phyloP scores from a whole-genome alignment of 1,140 invertebrate genomes.

The Lamellibrachia luymesi region DNA sequence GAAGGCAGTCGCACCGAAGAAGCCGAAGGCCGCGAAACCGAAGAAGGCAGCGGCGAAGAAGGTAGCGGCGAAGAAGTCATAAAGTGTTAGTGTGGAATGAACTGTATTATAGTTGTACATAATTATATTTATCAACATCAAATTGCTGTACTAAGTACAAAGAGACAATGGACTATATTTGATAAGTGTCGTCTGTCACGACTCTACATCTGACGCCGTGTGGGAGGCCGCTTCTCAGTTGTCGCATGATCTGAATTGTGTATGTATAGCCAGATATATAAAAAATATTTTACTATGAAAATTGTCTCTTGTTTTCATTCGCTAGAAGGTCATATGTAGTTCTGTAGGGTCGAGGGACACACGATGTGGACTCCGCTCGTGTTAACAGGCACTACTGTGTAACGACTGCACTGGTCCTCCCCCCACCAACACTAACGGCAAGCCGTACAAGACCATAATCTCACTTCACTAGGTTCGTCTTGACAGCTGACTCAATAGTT shows the following conservation, averaged over 20 bases:
- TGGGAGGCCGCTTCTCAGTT: background rate
- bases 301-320: too few relatives aligned
- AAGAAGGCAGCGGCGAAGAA: constrained; percentile 11
- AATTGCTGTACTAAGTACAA: background rate
- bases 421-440: too few relatives aligned
- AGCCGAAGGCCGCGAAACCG: background rate
- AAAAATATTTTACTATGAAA: background rate
- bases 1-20: background rate
- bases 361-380: too few relatives aligned
- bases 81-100: background rate
- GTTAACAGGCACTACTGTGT: too few relatives aligned
- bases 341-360: too few relatives aligned
- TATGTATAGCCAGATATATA: background rate
- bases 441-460: too few relatives aligned
- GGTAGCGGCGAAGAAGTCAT: background rate
- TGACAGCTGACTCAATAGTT: too few relatives aligned
- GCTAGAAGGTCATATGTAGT: too few relatives aligned
- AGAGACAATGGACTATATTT: background rate
- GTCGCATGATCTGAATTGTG: background rate
- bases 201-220: background rate
- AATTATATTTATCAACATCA: background rate
- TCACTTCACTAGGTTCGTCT: too few relatives aligned
- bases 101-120: constrained; percentile 1
- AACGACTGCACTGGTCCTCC: too few relatives aligned
- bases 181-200: background rate